Conservation (phyloP, 1,140 invertebrate species). For the Parasteatoda tepidariorum region DNA sequence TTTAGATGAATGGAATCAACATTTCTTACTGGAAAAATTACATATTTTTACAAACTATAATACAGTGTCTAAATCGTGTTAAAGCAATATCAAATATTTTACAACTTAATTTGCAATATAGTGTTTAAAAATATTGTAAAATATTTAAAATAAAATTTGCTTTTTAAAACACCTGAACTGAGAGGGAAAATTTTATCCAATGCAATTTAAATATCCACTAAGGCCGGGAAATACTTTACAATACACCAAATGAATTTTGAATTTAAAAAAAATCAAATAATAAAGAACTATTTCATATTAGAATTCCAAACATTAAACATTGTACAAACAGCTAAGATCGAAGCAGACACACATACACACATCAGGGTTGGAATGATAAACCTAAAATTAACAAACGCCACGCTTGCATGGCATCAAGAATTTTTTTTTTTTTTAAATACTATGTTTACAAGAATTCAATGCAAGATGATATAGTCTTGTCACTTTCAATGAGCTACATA, state of each 20-base stretch:
- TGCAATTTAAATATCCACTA: not conserved
- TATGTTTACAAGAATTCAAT: constrained; percentile 24
- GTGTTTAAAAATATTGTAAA: not conserved
- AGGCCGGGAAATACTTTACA: constrained; percentile 7
- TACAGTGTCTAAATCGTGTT: not conserved
- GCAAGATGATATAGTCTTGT: constrained; percentile 16
- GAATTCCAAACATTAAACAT: constrained; percentile 31
- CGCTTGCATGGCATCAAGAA: constrained; percentile 1
- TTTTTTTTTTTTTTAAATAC: constrained; percentile 35
- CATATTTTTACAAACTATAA: not conserved
- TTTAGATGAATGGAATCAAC: not conserved
- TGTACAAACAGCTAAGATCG: constrained; percentile 51
- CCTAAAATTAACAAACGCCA: constrained; percentile 49
- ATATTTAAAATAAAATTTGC: not conserved
- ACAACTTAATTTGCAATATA: not conserved
- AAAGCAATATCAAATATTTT: not conserved
- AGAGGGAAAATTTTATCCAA: not conserved
- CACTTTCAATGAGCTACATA: constrained; percentile 22
- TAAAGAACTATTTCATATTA: constrained; percentile 35
- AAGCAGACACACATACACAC: constrained; percentile 53
- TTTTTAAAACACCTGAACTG: not conserved
- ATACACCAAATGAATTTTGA: not conserved
- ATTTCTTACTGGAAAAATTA: not conserved
- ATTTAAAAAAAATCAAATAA: not conserved
- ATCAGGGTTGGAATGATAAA: constrained; percentile 57